Base-by-base conservation (phyloP, 2,888 invertebrate species). In the Onchidella celtica region DNA sequence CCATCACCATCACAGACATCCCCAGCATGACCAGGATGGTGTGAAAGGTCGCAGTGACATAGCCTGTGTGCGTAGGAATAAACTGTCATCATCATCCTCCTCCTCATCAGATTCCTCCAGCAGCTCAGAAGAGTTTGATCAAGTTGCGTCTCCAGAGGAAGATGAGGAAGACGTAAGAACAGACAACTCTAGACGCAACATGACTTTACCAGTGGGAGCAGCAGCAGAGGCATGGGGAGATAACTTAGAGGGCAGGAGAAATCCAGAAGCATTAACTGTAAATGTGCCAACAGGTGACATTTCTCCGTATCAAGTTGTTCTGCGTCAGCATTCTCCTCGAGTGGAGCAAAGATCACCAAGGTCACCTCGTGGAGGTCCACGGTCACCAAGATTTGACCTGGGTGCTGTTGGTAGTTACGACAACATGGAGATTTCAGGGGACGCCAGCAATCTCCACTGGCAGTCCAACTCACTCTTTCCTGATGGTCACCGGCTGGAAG, bases 51-150 rank as follows among this genome's bases (percentile, higher is more conserved):
- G 73, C 34, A 65, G 65, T 73, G 66, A 79, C 66, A 55, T 79
- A 38, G 79, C 79, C 4, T 66, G 66, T 73, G 57, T 79, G 27
- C 69, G 73, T 38, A 65, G 9, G 29, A 73, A 79, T 32, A 61
- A 69, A 27, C 59, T 61, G 17, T 61, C 69, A 21, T 79, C 79
- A 65, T 79, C 79, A 21, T 78, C 78, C 14, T 69, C 72, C 3
- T 29, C 72, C 14, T 74, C 74, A 59, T 75, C 75, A 11, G 9
- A 14, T 11, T 36, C 73, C 9, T 36, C 34, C 27, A 59, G 32
- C 21, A 61, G 59, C 11, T 81, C 75, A 38, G 81, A 81, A 27
- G 81, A 81, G 29, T 81, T 59, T 81, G 81, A 81, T 68, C 68
- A 81, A 24, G 81, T 69, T 21, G 63, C 61, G 14, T 75, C 75